These are phyloP conservation scores for Molorchus minor DNA, from an alignment of 2,888 invertebrate species.

Conservation along the genomic window DNA sequence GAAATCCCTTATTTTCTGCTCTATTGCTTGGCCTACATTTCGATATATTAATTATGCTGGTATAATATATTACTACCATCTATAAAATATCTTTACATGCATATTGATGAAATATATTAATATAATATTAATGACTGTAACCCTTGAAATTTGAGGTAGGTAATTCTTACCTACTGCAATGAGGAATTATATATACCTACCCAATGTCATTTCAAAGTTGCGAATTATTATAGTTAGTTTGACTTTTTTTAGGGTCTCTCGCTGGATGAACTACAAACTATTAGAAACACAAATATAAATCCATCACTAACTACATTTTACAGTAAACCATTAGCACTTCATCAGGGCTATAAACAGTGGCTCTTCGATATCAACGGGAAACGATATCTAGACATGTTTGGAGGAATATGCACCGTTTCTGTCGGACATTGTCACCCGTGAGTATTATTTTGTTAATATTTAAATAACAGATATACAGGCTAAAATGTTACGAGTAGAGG, in stretches of 20 bases:
- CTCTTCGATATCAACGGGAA: constrained; percentile 86
- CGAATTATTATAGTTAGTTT: constrained; percentile 15
- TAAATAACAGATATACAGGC: background rate
- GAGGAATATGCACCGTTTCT: constrained; percentile 96
- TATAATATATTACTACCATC: no score
- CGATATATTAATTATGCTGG: no score
- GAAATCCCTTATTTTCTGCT: no score
- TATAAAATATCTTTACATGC: no score
- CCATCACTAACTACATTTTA: constrained; percentile 80
- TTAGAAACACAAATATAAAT: constrained; percentile 72
- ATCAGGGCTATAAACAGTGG: constrained; percentile 92
- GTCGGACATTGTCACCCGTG: constrained; percentile 99
- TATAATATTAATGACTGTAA: no score
- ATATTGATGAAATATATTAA: no score
- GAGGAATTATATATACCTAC: no score
- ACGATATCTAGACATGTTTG: constrained; percentile 94
- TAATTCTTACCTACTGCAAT: no score
- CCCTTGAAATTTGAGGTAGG: no score
- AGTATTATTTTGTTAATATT: constrained; percentile 60
- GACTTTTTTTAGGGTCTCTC: constrained; percentile 69
- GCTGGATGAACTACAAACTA: constrained; percentile 67
- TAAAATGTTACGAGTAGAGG: no score
- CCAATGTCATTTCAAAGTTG: no score
- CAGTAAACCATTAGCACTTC: constrained; percentile 82
- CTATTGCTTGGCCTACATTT: no score